These are phyloP conservation scores for Drosophila orosa DNA, from an alignment of 1,140 invertebrate genomes.

Conservation along the genomic window DNA sequence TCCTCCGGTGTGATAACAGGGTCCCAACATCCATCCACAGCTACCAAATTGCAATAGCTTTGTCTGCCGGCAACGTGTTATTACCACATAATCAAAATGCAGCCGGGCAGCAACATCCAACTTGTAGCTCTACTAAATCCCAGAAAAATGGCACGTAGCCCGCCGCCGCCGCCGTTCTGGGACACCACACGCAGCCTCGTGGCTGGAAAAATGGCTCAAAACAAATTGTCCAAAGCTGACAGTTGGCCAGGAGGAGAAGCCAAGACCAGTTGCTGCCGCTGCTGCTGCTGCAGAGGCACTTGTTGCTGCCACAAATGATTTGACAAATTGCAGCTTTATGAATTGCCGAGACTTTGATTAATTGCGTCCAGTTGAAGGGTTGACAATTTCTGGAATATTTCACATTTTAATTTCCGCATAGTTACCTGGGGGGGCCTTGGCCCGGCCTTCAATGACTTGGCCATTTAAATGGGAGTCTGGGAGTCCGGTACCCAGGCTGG, in stretches of 20 bases:
- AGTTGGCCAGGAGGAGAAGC: slow-evolving; percentile 49
- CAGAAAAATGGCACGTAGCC: slow-evolving; percentile 61
- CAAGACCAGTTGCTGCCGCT: slow-evolving; percentile 31
- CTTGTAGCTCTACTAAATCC: slow-evolving; percentile 20
- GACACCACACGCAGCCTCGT: slow-evolving; percentile 53
- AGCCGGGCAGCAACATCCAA: slow-evolving; percentile 38
- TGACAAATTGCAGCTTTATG: slow-evolving; percentile 82
- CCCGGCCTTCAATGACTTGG: slow-evolving; percentile 18
- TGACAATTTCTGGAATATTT: slow-evolving; percentile 69
- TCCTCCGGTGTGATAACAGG: slow-evolving; percentile 63
- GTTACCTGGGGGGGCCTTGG: slow-evolving; percentile 16
- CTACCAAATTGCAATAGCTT: slow-evolving; percentile 62
- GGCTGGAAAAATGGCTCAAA: slow-evolving; percentile 70
- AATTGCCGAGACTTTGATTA: slow-evolving; percentile 67
- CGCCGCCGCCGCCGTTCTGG: slow-evolving; percentile 45
- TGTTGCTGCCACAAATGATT: slow-evolving; percentile 63
- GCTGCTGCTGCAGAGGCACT: slow-evolving; percentile 31
- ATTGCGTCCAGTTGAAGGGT: slow-evolving; percentile 69
- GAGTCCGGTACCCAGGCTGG: not conserved
- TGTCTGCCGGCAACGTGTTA: slow-evolving; percentile 78
- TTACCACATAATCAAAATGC: slow-evolving; percentile 81
- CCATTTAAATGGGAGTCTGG: slow-evolving; percentile 28
- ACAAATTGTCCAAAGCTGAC: slow-evolving; percentile 81
- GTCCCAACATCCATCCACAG: slow-evolving; percentile 36
- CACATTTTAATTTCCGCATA: slow-evolving; percentile 64